Evolutionary conservation across 2,113 vertebrate genomes (phyloP), one percentile per base, ranked within the genome.

Genomic region (Diglossa brunneiventris): DNA sequence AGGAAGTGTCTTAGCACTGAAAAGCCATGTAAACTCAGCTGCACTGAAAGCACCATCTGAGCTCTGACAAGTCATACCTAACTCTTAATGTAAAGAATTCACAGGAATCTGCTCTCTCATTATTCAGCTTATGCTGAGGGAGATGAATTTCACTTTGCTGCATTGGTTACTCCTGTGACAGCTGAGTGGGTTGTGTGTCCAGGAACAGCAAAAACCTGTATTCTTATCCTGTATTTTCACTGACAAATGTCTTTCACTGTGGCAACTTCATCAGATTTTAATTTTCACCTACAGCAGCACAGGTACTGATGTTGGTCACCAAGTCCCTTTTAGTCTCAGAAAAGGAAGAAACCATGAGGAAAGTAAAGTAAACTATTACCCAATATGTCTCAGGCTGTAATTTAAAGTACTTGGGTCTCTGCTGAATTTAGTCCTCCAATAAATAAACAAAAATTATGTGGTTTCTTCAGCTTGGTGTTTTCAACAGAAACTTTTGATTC

Each of bases 401-500:
- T 89, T 95, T 86, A 94, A 31, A 83, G n/a, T 58, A 77, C 26
- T n/a, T 5, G 5, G 3, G 53, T 69, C 28, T 70, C 76, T 87
- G n/a, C 8, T 81, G 83, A 95, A 70, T 91, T 89, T 78, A 74
- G 21, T 42, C 33, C 18, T 81, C 35, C 56, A 81, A 59, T 87
- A 94, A 87, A 94, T 31, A 94, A 90, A 74, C 20, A 86, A 83
- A 94, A 81, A 58, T 24, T 1, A 78, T 70, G 41, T 87, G 37
- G 3, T 70, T 70, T 74, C 33, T 76, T 86, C 75, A 15, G 64
- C 50, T 76, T 89, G 28, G 35, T 83, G 12, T 79, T 92, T 92
- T 73, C 72, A 86, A 52, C n/a, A 88, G n/a, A 93, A 94, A 58
- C n/a, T 87, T 92, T 52, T 91, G 62, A 87, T 81, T 92, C 56